Conservation (phyloP, 2,888 invertebrate species). For the Spilarctia lutea region DNA sequence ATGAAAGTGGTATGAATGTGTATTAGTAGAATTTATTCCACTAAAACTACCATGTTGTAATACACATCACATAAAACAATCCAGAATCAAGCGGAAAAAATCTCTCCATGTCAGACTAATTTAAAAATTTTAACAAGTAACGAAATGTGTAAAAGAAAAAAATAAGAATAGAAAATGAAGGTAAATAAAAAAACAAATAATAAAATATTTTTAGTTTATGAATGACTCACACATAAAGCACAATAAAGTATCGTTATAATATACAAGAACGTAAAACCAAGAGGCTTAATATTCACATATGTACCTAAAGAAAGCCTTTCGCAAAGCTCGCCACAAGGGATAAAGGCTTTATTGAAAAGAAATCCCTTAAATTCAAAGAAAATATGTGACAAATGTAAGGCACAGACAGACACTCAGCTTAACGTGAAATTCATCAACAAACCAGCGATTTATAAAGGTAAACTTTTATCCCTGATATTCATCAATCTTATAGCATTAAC, state of each 20-base stretch:
- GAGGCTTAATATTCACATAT: slow-evolving; percentile 22
- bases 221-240: background rate
- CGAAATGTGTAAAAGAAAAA: no score
- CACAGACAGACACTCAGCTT: slow-evolving; percentile 29
- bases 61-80: no score
- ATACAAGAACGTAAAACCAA: slow-evolving; percentile 11
- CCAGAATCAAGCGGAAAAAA: background rate
- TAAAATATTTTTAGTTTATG: background rate
- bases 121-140: no score
- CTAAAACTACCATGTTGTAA: no score
- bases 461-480: slow-evolving; percentile 57
- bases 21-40: background rate
- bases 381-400: slow-evolving; percentile 42
- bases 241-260: slow-evolving; percentile 1
- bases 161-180: no score
- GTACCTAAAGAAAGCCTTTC: slow-evolving; percentile 12
- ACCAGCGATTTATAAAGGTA: slow-evolving; percentile 48
- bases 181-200: background rate
- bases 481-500: slow-evolving; percentile 82
- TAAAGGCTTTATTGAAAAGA: slow-evolving; percentile 43
- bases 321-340: slow-evolving; percentile 17
- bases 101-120: no score
- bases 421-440: slow-evolving; percentile 48
- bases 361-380: slow-evolving; percentile 38
- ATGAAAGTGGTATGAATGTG: background rate